Conservation (phyloP, 1,140 invertebrate species). For the Helicoverpa armigera region DNA sequence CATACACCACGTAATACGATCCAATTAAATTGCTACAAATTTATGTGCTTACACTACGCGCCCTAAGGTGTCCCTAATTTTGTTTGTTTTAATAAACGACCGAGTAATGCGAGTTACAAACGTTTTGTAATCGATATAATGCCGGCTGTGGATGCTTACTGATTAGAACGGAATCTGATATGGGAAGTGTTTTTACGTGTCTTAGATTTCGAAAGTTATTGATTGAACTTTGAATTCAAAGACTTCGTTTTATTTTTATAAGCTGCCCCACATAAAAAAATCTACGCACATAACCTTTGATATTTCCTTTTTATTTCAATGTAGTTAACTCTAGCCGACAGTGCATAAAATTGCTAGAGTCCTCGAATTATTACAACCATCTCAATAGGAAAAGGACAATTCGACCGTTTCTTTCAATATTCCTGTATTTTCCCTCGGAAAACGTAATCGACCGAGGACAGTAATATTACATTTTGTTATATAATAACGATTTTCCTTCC, state of each 20-base stretch:
- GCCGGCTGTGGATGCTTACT: constrained; percentile 17
- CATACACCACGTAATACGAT: constrained; percentile 74
- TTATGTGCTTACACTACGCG: constrained; percentile 64
- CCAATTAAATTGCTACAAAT: constrained; percentile 78
- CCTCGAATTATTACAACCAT: constrained; percentile 59
- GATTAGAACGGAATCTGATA: constrained; percentile 17
- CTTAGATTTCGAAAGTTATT: constrained; percentile 3
- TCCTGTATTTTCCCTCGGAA: constrained; percentile 63
- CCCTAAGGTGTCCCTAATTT: constrained; percentile 63
- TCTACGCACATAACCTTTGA: constrained; percentile 29
- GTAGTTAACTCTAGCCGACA: constrained; percentile 44
- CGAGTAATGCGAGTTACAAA: constrained; percentile 38
- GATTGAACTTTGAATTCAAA: constrained; percentile 1
- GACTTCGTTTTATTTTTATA: not conserved
- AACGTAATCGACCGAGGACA: constrained; percentile 65
- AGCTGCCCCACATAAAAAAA: not conserved
- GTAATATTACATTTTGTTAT: constrained; percentile 69
- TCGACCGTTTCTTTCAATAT: constrained; percentile 65
- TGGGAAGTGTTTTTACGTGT: constrained; percentile 17
- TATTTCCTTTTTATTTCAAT: constrained; percentile 48
- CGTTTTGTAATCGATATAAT: constrained; percentile 57
- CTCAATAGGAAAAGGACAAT: constrained; percentile 62
- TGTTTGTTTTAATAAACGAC: constrained; percentile 63
- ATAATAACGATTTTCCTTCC: constrained; percentile 72
- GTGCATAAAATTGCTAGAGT: constrained; percentile 59